A percentile compares a stretch with the other conserved stretches of the same genome.
These are phyloP conservation scores for Odiellus spinosus DNA, from an alignment of 2,888 invertebrate species.

Conservation along the genomic window DNA sequence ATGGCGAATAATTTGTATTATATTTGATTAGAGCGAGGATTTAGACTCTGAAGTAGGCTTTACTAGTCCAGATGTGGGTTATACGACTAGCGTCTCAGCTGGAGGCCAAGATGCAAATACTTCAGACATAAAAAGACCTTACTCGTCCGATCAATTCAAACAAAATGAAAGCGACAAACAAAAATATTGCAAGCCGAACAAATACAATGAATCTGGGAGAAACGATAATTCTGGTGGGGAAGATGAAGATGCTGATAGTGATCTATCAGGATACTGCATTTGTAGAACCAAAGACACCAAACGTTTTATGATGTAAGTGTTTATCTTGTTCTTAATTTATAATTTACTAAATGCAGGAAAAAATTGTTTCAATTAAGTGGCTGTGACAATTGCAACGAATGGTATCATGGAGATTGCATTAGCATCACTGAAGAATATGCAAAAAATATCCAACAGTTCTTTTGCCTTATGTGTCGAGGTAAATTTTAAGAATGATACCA, in stretches of 20 bases:
- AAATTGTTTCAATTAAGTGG: constrained; percentile 39
- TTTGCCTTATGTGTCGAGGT: constrained; percentile 44
- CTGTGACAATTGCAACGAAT: constrained; percentile 93
- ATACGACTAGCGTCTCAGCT: too few species aligned
- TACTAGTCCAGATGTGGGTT: too few species aligned
- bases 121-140: too few species aligned
- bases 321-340: neutral
- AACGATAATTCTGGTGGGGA: constrained; percentile 4
- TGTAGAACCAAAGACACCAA: constrained; percentile 85
- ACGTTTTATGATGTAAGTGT: constrained; percentile 69
- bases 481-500: constrained; percentile 6
- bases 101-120: too few species aligned
- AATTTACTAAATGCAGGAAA: neutral
- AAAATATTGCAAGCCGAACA: constrained; percentile 10
- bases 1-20: too few species aligned
- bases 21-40: too few species aligned
- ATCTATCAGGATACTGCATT: constrained; percentile 60
- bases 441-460: constrained; percentile 81
- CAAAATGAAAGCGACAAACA: constrained; percentile 3
- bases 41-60: too few species aligned
- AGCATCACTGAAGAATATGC: constrained; percentile 85
- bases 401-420: constrained; percentile 97
- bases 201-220: neutral
- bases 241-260: constrained; percentile 9
- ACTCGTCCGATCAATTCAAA: too few species aligned